Percentiles rank a stretch among this genome's conserved stretches.
Conservation (phyloP, 30 jellyfish, hydroid and myxozoan species). For the Cassiopea xamachana region DNA sequence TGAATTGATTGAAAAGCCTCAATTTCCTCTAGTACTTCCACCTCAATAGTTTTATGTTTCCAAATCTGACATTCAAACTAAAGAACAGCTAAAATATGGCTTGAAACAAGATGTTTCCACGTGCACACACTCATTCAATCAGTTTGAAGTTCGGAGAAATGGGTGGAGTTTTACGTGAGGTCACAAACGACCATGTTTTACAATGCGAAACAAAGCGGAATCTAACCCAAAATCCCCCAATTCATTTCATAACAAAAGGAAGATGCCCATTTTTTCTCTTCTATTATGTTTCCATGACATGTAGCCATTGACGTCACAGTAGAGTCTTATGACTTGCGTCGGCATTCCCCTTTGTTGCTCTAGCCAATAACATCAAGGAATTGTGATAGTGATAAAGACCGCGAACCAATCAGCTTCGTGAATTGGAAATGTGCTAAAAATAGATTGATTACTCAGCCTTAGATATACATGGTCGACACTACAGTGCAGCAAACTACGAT, state of each 20-base stretch:
- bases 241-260: conserved; percentile 41
- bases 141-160: conserved; percentile 18
- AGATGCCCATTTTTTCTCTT: conserved; percentile 44
- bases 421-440: conserved; percentile 49
- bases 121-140: conserved; percentile 26
- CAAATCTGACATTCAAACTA: neutral
- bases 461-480: conserved; percentile 72
- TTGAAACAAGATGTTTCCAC: neutral
- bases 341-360: conserved; percentile 38
- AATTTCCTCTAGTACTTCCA: neutral
- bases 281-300: conserved; percentile 59
- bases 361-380: conserved; percentile 38
- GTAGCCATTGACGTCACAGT: conserved; percentile 64
- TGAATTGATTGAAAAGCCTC: neutral
- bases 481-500: conserved; percentile 30
- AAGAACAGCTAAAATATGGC: neutral
- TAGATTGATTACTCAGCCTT: conserved; percentile 92
- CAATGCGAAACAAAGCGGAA: neutral
- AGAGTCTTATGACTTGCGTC: conserved; percentile 67
- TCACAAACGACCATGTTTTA: conserved; percentile 13
- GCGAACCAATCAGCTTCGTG: conserved; percentile 63
- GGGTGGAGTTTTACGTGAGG: conserved; percentile 48
- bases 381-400: conserved; percentile 34
- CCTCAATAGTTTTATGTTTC: neutral
- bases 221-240: conserved; percentile 11